phyloP scores from a whole-genome alignment of 2,113 vertebrate genomes.

The Erpornis zantholeuca region DNA sequence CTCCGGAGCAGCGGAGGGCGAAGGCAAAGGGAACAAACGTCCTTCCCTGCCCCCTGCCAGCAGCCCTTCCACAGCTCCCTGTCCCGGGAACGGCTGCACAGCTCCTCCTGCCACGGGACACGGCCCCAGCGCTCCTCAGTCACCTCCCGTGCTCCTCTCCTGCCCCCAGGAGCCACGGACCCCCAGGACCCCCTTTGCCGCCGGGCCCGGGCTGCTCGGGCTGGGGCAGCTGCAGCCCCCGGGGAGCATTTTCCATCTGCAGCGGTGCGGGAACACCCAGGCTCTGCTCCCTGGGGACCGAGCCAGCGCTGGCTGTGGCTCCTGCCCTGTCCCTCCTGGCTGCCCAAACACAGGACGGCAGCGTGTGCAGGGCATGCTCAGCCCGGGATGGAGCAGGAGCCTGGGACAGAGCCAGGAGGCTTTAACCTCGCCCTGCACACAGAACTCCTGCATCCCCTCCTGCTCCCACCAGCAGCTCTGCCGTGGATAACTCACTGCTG shows the following conservation, averaged over 20 bases:
- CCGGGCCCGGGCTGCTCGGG: too few relatives aligned
- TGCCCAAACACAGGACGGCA: not conserved
- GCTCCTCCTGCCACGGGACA: not conserved
- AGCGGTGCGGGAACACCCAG: not conserved
- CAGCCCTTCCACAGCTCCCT: not conserved
- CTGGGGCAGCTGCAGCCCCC: not conserved
- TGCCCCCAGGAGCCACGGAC: too few relatives aligned
- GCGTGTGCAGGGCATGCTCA: not conserved
- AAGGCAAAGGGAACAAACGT: not conserved
- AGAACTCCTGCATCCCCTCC: not conserved
- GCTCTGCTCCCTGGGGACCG: not conserved
- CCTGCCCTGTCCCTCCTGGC: not conserved
- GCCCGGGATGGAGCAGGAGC: not conserved
- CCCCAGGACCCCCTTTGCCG: too few relatives aligned
- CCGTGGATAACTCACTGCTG: not conserved
- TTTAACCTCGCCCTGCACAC: not conserved
- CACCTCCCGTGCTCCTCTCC: too few relatives aligned
- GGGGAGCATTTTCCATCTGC: not conserved
- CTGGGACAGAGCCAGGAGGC: not conserved
- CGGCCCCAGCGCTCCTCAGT: accelerated
- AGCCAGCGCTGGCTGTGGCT: not conserved
- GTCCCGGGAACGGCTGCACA: not conserved
- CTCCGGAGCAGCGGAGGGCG: not conserved
- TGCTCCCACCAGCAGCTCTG: not conserved
- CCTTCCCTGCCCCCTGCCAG: not conserved